Evolutionary conservation across 37 sponge, comb jelly and placozoan species (phyloP), one percentile per base, ranked within the genome.

Genomic region (Crambe crambe): DNA sequence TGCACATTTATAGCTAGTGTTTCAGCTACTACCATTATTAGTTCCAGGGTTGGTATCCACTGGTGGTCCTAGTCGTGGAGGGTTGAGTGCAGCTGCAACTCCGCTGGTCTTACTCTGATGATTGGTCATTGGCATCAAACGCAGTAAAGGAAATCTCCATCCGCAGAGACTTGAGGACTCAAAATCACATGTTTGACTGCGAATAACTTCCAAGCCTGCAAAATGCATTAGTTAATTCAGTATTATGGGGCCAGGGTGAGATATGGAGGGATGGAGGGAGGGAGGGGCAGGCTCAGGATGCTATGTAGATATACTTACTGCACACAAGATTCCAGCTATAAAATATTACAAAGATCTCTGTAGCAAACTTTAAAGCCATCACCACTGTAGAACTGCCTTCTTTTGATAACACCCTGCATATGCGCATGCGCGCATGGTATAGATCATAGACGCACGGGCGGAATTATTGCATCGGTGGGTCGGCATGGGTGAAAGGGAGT

Each of bases 1-100:
- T n/a, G n/a, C n/a, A n/a, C n/a, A n/a, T n/a, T n/a, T n/a, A n/a
- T n/a, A n/a, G n/a, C n/a, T n/a, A n/a, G n/a, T n/a, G n/a, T n/a
- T n/a, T n/a, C n/a, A n/a, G n/a, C n/a, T n/a, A n/a, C n/a, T n/a
- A 73, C 81, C 81, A 71, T 56, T 70, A 27, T 30, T 37, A 22
- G 58, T 80, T 70, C 81, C 81, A 38, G 81, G 72, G 80, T 68
- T 66, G 5, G 37, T 12, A n/a, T 80, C 81, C 15, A 34, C 35
- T 6, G 25, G 22, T 76, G 64, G 77, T 4, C 58, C 41, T 2
- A 70, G 40, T 17, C 37, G n/a, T 34, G 58, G 72, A 32, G 25
- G 37, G 26, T 58, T 29, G 1, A 21, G 5, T 1, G 44, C 60
- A 4, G 42, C 42, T 21, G 72, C 2, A 1, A 58, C 31, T 2